phyloP scores from a whole-genome alignment of 2,797 vertebrate species.

The Harpagifer antarcticus region DNA sequence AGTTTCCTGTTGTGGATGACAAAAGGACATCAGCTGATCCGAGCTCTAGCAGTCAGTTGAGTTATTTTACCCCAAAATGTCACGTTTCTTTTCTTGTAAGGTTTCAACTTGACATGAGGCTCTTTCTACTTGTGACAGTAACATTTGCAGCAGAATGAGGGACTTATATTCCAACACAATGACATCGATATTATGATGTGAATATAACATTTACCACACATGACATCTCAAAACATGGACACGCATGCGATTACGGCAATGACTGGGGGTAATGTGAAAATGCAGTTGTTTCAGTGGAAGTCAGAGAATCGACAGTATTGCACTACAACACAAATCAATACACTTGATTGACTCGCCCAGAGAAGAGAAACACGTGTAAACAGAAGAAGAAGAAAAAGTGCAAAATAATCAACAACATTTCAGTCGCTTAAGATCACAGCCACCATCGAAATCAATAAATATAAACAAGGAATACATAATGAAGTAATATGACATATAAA shows the following conservation, averaged over 20 bases:
- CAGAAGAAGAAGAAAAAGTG: constrained; percentile 43
- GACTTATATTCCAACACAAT: constrained; percentile 23
- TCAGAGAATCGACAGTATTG: constrained; percentile 42
- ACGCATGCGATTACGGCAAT: constrained; percentile 50
- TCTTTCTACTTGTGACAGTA: constrained; percentile 5
- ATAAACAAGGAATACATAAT: constrained; percentile 33
- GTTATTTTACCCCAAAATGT: constrained; percentile 15
- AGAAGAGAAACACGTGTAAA: constrained; percentile 46
- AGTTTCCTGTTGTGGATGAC: constrained; percentile 12
- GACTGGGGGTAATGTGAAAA: constrained; percentile 27
- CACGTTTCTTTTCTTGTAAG: background rate
- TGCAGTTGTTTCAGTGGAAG: constrained; percentile 19
- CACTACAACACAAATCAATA: constrained; percentile 47
- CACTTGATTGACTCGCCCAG: constrained; percentile 19
- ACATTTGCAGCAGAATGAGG: constrained; percentile 28
- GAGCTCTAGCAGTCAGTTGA: constrained; percentile 21
- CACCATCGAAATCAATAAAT: constrained; percentile 19
- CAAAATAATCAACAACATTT: constrained; percentile 32
- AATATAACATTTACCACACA: constrained; percentile 42
- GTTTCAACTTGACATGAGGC: constrained; percentile 24
- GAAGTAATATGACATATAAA: constrained; percentile 35
- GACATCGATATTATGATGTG: constrained; percentile 6
- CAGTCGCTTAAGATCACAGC: constrained; percentile 21
- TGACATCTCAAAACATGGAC: constrained; percentile 41
- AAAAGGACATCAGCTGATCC: constrained; percentile 19